Evolutionary conservation across 2,888 invertebrate genomes (phyloP).

Genomic region (Leptopilina syphax): DNA sequence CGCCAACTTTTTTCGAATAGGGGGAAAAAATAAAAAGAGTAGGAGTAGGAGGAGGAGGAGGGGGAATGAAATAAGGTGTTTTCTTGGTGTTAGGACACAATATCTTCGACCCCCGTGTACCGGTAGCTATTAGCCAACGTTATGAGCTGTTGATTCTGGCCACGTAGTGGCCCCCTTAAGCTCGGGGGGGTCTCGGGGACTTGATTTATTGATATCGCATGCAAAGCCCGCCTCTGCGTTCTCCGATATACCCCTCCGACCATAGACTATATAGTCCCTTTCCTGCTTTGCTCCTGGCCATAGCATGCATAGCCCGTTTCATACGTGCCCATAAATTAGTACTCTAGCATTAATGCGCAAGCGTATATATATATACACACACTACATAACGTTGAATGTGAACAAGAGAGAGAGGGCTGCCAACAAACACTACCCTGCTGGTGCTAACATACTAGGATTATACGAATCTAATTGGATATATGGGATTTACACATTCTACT

Average conservation of each 20-base stretch:
- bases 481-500: slow-evolving; percentile 61
- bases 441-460: slow-evolving; percentile 71
- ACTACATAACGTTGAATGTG: slow-evolving; percentile 28
- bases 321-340: slow-evolving; percentile 74
- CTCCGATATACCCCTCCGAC: slow-evolving; percentile 55
- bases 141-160: slow-evolving; percentile 77
- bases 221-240: slow-evolving; percentile 73
- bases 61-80: slow-evolving; percentile 67
- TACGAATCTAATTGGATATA: slow-evolving; percentile 75
- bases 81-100: slow-evolving; percentile 73
- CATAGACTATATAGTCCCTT: slow-evolving; percentile 64
- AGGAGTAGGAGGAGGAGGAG: not conserved
- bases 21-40: not conserved
- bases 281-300: slow-evolving; percentile 59
- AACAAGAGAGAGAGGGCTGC: slow-evolving; percentile 50
- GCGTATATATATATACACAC: slow-evolving; percentile 49
- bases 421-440: slow-evolving; percentile 62
- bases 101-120: slow-evolving; percentile 73
- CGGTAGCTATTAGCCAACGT: slow-evolving; percentile 76
- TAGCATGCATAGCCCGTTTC: slow-evolving; percentile 64
- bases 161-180: slow-evolving; percentile 75
- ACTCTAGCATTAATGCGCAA: slow-evolving; percentile 71
- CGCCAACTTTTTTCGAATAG: not conserved
- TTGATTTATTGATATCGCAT: slow-evolving; percentile 78
- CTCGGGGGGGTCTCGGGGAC: slow-evolving; percentile 72